Conservation (phyloP, 2,888 invertebrate species). For the Thumatha senex region DNA sequence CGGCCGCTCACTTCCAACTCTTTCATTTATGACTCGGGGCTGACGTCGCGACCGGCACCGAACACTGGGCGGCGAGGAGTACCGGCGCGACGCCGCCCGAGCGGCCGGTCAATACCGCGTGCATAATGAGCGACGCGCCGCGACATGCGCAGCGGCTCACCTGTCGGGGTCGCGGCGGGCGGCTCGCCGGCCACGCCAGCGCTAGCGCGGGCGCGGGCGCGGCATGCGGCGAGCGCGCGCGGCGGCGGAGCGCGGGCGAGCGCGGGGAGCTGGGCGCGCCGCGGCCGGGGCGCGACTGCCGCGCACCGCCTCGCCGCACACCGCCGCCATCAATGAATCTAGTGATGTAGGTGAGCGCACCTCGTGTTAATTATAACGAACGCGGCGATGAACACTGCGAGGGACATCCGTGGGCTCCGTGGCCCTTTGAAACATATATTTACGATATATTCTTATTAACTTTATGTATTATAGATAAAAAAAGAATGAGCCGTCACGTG, state of each 20-base stretch:
- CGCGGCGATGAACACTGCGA: slow-evolving; percentile 35
- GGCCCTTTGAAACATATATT: no score
- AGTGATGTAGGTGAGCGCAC: no score
- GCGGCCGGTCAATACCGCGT: slow-evolving; percentile 18
- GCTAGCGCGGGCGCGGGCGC: slow-evolving; percentile 62
- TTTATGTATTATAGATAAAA: no score
- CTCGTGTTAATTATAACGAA: slow-evolving; percentile 37
- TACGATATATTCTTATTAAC: no score
- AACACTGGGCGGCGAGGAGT: background rate
- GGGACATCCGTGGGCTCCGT: no score
- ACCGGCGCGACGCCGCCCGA: background rate
- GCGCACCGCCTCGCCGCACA: slow-evolving; percentile 55
- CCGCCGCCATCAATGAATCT: slow-evolving; percentile 40
- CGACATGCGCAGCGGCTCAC: slow-evolving; percentile 36
- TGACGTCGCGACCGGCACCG: slow-evolving; percentile 3
- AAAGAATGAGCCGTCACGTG: no score
- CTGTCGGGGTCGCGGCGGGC: slow-evolving; percentile 45
- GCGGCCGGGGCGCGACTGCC: slow-evolving; percentile 67
- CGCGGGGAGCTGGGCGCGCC: slow-evolving; percentile 51
- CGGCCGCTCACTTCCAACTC: slow-evolving; percentile 8
- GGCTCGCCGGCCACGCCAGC: slow-evolving; percentile 60
- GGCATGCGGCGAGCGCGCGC: slow-evolving; percentile 63
- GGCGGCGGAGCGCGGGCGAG: slow-evolving; percentile 58
- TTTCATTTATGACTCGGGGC: slow-evolving; percentile 3
- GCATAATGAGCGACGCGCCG: slow-evolving; percentile 2